Evolutionary conservation across 2,113 vertebrate species (phyloP).

Genomic region (Prionailurus viverrinus): DNA sequence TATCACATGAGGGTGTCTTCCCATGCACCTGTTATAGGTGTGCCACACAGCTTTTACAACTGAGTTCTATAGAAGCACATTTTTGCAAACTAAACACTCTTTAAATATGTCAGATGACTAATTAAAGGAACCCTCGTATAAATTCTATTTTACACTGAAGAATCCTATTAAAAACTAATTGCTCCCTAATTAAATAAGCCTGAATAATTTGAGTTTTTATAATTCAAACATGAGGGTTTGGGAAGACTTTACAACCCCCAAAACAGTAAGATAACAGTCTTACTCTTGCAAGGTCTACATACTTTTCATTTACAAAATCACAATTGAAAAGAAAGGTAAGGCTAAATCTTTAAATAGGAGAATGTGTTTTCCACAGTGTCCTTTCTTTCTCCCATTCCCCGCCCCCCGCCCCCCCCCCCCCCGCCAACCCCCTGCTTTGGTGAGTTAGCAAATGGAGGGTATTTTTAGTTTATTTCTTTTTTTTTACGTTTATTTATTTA

Average conservation of each 20-base stretch:
- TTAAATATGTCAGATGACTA: slow-evolving; percentile 8
- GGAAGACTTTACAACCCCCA: neutral
- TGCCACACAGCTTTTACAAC: neutral
- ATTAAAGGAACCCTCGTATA: neutral
- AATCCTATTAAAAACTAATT: slow-evolving; percentile 31
- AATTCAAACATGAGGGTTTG: neutral
- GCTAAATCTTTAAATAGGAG: neutral
- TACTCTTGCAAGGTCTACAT: neutral
- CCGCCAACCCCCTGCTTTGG: neutral
- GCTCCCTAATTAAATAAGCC: neutral
- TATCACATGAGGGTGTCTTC: neutral
- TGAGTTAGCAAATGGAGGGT: neutral
- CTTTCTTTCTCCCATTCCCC: neutral
- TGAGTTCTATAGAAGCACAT: neutral
- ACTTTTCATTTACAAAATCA: neutral
- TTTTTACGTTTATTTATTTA: too few species aligned
- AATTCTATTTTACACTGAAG: slow-evolving; percentile 31
- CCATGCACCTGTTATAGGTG: neutral
- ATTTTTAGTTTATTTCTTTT: neutral
- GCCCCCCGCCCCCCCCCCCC: neutral
- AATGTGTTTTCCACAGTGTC: neutral
- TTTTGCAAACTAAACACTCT: neutral
- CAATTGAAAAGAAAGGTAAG: neutral
- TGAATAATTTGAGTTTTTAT: slow-evolving; percentile 21
- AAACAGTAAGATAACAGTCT: slow-evolving; percentile 10